These are phyloP conservation scores for Malaclemys terrapin DNA, from an alignment of 2,113 vertebrate species.

Conservation along the genomic window DNA sequence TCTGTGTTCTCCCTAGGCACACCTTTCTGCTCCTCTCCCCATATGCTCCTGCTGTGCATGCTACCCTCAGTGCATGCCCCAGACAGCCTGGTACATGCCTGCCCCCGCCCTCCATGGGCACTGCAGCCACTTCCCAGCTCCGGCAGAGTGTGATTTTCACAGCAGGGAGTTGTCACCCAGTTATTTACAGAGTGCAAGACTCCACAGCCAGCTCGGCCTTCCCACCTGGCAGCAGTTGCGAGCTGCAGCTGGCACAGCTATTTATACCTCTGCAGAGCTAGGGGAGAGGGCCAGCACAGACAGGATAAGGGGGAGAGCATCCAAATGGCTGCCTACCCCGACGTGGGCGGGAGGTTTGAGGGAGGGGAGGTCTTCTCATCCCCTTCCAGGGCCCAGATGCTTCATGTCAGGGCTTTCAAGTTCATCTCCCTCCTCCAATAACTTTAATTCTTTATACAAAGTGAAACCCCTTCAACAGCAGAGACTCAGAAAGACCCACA, in stretches of 20 bases:
- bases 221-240: neutral
- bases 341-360: neutral
- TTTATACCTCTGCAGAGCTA: neutral
- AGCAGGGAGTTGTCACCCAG: constrained; percentile 25
- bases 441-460: neutral
- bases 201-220: constrained; percentile 1
- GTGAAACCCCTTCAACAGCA: too few relatives aligned
- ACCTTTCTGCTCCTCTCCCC: neutral
- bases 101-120: neutral
- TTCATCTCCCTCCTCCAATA: neutral
- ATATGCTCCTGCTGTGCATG: neutral
- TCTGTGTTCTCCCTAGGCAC: neutral
- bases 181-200: constrained; percentile 47
- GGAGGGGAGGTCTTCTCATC: too few relatives aligned
- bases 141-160: constrained; percentile 16
- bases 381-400: too few relatives aligned
- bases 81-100: neutral
- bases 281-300: neutral
- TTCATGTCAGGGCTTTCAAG: neutral
- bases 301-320: neutral
- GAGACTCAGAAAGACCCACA: too few relatives aligned
- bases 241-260: constrained; percentile 5
- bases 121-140: neutral
- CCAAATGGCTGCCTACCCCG: neutral
- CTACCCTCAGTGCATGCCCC: neutral